Conservation (phyloP, 2,797 vertebrate species). For the Naso thynnoides region DNA sequence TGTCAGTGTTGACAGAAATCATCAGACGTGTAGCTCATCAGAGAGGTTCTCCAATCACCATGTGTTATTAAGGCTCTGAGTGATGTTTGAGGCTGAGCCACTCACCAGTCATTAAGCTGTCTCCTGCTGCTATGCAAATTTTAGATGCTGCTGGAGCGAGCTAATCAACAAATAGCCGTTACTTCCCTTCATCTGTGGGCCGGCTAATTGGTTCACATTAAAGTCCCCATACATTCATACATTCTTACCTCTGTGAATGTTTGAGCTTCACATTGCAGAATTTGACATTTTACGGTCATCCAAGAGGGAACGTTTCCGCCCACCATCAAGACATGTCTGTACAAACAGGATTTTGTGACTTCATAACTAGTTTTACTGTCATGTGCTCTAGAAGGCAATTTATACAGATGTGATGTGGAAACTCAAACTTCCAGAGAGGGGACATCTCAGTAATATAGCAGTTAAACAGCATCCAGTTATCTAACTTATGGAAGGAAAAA, state of each 20-base stretch:
- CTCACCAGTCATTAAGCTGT: conserved; percentile 44
- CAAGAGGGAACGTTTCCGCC: neutral
- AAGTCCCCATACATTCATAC: neutral
- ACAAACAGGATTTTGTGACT: neutral
- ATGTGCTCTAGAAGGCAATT: neutral
- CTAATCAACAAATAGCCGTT: conserved; percentile 66
- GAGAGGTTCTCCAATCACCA: conserved; percentile 15
- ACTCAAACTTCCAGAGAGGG: neutral
- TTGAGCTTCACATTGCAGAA: neutral
- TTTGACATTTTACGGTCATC: neutral
- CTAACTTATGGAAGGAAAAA: neutral
- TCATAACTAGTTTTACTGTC: neutral
- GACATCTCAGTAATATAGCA: neutral
- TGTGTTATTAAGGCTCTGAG: conserved; percentile 25
- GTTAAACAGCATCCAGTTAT: too few relatives aligned
- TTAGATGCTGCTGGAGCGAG: conserved; percentile 54
- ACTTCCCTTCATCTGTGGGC: conserved; percentile 48
- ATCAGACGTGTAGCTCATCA: conserved; percentile 8
- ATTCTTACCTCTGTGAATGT: conserved; percentile 8
- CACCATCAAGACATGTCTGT: neutral
- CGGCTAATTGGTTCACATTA: conserved; percentile 48
- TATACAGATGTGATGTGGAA: neutral
- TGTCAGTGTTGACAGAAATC: conserved; percentile 29
- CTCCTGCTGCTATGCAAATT: conserved; percentile 73
- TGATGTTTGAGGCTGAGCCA: conserved; percentile 27